Conservation (phyloP, 2,113 vertebrate genomes). For the Vulpes ferrilata region DNA sequence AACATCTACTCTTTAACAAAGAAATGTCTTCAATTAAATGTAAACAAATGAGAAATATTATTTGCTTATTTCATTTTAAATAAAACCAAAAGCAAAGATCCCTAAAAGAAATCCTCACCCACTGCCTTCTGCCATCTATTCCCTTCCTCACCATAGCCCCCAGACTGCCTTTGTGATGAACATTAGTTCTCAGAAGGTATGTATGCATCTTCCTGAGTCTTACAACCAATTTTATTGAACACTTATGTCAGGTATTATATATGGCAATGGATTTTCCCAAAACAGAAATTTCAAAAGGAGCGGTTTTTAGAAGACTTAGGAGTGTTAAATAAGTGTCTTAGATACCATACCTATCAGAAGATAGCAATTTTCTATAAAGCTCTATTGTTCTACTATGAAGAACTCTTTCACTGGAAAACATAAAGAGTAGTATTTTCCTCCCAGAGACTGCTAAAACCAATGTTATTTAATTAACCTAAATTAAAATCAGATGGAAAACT, state of each 20-base stretch:
- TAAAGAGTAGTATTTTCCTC: constrained; percentile 25
- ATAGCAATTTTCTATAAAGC: constrained; percentile 16
- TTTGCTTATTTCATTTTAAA: constrained; percentile 33
- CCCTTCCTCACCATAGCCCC: background rate
- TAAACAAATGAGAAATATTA: constrained; percentile 13
- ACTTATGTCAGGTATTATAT: background rate
- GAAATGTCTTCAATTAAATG: constrained; percentile 13
- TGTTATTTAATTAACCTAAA: background rate
- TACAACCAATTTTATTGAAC: background rate
- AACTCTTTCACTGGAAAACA: background rate
- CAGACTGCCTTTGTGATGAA: background rate
- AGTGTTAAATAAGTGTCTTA: constrained; percentile 18
- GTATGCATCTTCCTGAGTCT: background rate
- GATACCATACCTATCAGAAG: background rate
- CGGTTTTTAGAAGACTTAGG: background rate
- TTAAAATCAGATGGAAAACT: constrained; percentile 2
- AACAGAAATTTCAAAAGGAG: constrained; percentile 5
- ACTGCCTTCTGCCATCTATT: background rate
- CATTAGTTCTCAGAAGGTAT: background rate
- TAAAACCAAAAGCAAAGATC: constrained; percentile 38
- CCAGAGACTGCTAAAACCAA: constrained; percentile 48
- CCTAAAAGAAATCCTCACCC: background rate
- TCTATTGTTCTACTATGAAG: background rate
- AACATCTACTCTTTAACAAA: background rate
- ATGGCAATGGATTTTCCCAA: constrained; percentile 46